Percentiles rank a stretch among this genome's conserved stretches.
Conservation (phyloP, 1,140 invertebrate species). For the Oncopodura yosiiana region DNA sequence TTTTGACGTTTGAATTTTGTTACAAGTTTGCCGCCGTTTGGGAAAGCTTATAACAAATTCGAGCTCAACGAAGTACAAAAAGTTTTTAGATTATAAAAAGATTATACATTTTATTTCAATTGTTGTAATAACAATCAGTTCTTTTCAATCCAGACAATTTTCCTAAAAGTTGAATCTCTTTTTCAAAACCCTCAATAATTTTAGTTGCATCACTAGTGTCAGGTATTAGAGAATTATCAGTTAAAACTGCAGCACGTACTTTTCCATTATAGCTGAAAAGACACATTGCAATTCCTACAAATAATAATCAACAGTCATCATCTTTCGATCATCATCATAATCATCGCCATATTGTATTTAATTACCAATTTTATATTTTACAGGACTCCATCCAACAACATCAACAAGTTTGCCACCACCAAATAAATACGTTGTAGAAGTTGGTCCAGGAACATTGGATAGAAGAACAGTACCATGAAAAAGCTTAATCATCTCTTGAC, state of each 20-base stretch:
- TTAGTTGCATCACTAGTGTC: constrained; percentile 1
- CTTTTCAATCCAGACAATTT: no score
- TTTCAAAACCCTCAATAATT: constrained; percentile 19
- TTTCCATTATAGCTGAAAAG: constrained; percentile 25
- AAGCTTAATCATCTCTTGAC: constrained; percentile 5
- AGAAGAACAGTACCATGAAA: constrained; percentile 24
- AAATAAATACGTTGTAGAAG: constrained; percentile 8
- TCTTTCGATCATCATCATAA: not conserved
- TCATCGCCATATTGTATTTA: not conserved
- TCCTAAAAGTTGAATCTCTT: no score
- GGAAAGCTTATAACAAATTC: no score
- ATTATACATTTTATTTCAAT: no score
- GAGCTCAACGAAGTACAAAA: no score
- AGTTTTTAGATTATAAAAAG: no score
- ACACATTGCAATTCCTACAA: constrained; percentile 24
- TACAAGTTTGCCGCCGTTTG: no score
- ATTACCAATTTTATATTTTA: constrained; percentile 25
- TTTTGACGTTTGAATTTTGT: no score
- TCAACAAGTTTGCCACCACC: constrained; percentile 24
- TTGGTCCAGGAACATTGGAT: constrained; percentile 27
- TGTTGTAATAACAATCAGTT: no score
- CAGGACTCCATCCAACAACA: constrained; percentile 23
- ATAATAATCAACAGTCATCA: not conserved
- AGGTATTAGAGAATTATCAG: constrained; percentile 2
- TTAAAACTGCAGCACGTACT: constrained; percentile 19